Conservation (phyloP, 1,140 invertebrate genomes). For the Rhysida immarginata region DNA sequence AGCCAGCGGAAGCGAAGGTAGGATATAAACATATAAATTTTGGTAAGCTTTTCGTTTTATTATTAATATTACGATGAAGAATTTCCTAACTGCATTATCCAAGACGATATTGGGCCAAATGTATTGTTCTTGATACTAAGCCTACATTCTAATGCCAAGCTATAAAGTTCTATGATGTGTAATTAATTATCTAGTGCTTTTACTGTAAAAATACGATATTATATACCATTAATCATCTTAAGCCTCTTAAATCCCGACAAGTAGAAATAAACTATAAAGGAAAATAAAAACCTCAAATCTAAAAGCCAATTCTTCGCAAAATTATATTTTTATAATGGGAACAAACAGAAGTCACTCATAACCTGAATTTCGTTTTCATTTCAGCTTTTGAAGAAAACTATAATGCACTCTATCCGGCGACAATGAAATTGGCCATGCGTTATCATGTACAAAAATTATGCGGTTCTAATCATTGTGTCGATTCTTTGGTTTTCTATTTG, state of each 20-base stretch:
- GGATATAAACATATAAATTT: neutral
- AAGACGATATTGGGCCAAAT: no score
- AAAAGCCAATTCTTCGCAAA: no score
- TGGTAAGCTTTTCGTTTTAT: neutral
- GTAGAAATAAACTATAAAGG: no score
- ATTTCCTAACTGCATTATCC: neutral
- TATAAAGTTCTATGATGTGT: no score
- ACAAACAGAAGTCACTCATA: neutral
- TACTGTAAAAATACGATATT: no score
- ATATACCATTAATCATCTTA: no score
- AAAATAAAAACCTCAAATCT: no score
- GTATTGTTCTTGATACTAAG: no score
- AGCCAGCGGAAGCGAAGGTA: conserved; percentile 7
- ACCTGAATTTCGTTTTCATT: neutral
- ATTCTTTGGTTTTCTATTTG: conserved; percentile 37
- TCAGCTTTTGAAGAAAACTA: conserved; percentile 14
- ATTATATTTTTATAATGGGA: no score
- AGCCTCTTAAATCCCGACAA: no score
- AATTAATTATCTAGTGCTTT: no score
- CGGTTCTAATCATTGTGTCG: conserved; percentile 32
- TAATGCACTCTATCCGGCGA: conserved; percentile 29
- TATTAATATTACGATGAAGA: neutral
- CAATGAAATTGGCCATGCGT: conserved; percentile 34
- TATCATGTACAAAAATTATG: conserved; percentile 36
- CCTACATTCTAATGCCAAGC: no score